Conservation (phyloP, 1,140 invertebrate genomes). For the Cardiocondyla obscurior region DNA sequence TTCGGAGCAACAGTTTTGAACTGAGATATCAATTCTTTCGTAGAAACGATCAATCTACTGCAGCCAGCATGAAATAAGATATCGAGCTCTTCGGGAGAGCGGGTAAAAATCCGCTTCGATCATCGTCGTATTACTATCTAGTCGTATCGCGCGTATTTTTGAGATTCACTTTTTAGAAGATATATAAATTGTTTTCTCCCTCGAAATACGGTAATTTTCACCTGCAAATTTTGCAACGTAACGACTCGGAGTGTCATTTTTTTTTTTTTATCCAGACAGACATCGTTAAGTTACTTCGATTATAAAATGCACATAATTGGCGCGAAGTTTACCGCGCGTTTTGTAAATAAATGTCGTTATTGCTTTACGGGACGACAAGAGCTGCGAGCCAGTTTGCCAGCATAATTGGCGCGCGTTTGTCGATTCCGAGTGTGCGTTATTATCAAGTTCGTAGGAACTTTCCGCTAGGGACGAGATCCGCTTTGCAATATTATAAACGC, state of each 20-base stretch:
- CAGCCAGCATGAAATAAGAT: conserved; percentile 32
- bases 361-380: conserved; percentile 10
- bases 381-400: conserved; percentile 39
- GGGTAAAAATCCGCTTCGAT: background rate
- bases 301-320: conserved; percentile 29
- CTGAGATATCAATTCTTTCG: conserved; percentile 44
- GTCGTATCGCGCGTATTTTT: background rate
- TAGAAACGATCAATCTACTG: conserved; percentile 41
- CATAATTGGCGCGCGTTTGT: conserved; percentile 52
- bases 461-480: conserved; percentile 28
- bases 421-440: conserved; percentile 54
- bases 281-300: background rate
- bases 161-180: background rate
- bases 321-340: conserved; percentile 27
- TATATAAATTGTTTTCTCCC: background rate
- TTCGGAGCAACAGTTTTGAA: conserved; percentile 35
- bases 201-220: background rate
- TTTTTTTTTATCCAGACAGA: background rate
- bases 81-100: conserved; percentile 4
- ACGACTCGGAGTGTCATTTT: background rate
- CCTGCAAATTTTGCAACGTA: background rate
- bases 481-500: conserved; percentile 56
- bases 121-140: background rate
- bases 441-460: conserved; percentile 53
- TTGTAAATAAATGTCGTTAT: conserved; percentile 48